Evolutionary conservation across 2,797 vertebrate genomes (phyloP).

Genomic region (Pseudochaenichthys georgianus): DNA sequence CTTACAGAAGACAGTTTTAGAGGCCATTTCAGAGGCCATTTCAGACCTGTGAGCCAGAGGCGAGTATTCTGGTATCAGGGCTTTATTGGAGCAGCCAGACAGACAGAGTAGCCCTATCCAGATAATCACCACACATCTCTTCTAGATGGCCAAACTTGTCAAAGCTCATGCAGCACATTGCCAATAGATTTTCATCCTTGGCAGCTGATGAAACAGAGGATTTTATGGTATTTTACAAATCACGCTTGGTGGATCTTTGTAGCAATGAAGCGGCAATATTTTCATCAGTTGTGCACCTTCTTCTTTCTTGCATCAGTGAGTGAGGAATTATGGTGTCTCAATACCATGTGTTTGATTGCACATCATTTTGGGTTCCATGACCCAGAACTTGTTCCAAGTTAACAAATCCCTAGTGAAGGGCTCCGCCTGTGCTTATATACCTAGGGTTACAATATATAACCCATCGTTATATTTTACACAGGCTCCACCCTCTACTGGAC

Average conservation of each 20-base stretch:
- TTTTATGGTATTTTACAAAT: slow-evolving; percentile 73
- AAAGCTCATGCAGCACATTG: slow-evolving; percentile 68
- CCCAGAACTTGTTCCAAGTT: background rate
- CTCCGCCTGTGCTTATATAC: no score
- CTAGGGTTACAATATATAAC: no score
- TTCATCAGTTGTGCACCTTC: slow-evolving; percentile 42
- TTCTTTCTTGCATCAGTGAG: slow-evolving; percentile 26
- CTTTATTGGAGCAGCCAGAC: slow-evolving; percentile 73
- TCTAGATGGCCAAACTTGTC: slow-evolving; percentile 78
- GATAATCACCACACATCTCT: slow-evolving; percentile 81
- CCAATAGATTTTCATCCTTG: slow-evolving; percentile 77
- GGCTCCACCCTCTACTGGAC: no score
- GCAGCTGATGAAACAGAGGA: slow-evolving; percentile 70
- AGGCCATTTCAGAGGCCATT: slow-evolving; percentile 65
- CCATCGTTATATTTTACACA: no score
- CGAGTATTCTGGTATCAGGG: slow-evolving; percentile 68
- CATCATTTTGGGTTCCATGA: slow-evolving; percentile 5
- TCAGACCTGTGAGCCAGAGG: slow-evolving; percentile 65
- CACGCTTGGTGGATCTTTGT: slow-evolving; percentile 44
- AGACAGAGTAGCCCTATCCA: slow-evolving; percentile 74
- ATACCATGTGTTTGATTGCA: slow-evolving; percentile 1
- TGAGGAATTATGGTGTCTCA: slow-evolving; percentile 3
- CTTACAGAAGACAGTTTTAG: slow-evolving; percentile 67
- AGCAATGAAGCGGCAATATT: slow-evolving; percentile 48
- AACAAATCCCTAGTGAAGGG: background rate